Evolutionary conservation across 1,140 invertebrate species (phyloP).

Genomic region (Philopotamus ludificatus): DNA sequence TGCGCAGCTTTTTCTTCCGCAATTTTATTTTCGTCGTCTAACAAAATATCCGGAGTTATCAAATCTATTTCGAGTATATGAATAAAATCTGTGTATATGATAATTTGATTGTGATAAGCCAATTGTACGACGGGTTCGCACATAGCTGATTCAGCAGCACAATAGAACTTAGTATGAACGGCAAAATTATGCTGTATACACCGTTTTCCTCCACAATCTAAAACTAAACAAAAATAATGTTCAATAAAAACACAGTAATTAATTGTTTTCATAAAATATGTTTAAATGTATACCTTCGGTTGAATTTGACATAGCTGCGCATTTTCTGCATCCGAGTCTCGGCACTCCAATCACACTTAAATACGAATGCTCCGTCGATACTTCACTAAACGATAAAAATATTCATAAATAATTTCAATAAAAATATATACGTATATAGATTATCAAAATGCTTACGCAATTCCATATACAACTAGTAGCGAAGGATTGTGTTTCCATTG

Average conservation of each 20-base stretch:
- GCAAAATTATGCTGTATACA: conserved; percentile 56
- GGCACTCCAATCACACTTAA: conserved; percentile 56
- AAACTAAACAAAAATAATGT: conserved; percentile 26
- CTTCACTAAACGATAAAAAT: conserved; percentile 47
- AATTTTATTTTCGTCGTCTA: conserved; percentile 44
- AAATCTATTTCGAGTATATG: conserved; percentile 56
- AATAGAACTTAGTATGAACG: conserved; percentile 56
- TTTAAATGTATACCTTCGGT: conserved; percentile 45
- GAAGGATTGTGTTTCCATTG: conserved; percentile 61
- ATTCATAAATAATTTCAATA: conserved; percentile 5
- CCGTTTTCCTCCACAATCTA: conserved; percentile 47
- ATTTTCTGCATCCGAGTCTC: conserved; percentile 54
- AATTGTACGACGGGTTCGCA: conserved; percentile 55
- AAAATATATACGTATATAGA: neutral
- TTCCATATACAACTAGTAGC: conserved; percentile 59
- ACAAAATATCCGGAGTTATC: conserved; percentile 50
- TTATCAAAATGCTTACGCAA: conserved; percentile 47
- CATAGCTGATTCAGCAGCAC: conserved; percentile 53
- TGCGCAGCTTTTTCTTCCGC: conserved; percentile 44
- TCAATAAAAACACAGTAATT: neutral
- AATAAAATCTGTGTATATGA: conserved; percentile 56
- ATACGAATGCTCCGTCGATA: conserved; percentile 53
- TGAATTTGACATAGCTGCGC: conserved; percentile 49
- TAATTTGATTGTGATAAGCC: conserved; percentile 55
- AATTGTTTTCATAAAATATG: neutral